Percentiles rank a stretch among this genome's conserved stretches.
Evolutionary conservation across 2,888 invertebrate species (phyloP).

Genomic region (Timandra comae): DNA sequence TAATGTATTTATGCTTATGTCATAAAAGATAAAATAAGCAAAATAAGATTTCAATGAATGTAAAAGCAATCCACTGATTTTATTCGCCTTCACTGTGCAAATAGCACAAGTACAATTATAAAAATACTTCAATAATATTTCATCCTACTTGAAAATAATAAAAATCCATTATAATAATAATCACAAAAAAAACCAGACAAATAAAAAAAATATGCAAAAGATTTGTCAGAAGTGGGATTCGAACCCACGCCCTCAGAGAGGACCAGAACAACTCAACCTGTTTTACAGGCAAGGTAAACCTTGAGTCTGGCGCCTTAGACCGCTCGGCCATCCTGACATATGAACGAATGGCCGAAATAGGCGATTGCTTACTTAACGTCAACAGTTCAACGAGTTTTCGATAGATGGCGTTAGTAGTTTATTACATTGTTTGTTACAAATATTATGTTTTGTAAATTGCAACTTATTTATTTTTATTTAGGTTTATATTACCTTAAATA

Average conservation of each 20-base stretch:
- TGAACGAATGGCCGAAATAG: conserved; percentile 26
- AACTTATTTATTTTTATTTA: no score
- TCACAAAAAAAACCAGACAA: conserved; percentile 6
- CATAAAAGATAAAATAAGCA: no score
- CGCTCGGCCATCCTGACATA: conserved; percentile 90
- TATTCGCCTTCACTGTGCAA: no score
- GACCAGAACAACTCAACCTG: conserved; percentile 83
- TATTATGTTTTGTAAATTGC: no score
- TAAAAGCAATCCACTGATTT: no score
- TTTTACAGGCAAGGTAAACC: conserved; percentile 74
- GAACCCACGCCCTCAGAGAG: conserved; percentile 88
- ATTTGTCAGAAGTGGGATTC: conserved; percentile 87
- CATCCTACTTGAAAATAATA: conserved; percentile 4
- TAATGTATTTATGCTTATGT: no score
- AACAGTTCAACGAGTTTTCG: conserved; percentile 7
- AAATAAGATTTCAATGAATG: no score
- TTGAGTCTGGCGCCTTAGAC: conserved; percentile 88
- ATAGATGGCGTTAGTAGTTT: conserved; percentile 47
- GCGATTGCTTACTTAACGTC: conserved; percentile 16
- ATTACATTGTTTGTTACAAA: no score
- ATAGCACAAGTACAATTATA: no score
- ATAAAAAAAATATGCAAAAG: conserved; percentile 28
- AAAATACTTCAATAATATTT: no score
- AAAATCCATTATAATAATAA: conserved; percentile 2
- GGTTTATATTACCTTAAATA: no score